Percentiles rank a stretch among this genome's conserved stretches.
These are phyloP conservation scores for Bombyx huttoni DNA, from an alignment of 2,888 invertebrate genomes.

Conservation along the genomic window DNA sequence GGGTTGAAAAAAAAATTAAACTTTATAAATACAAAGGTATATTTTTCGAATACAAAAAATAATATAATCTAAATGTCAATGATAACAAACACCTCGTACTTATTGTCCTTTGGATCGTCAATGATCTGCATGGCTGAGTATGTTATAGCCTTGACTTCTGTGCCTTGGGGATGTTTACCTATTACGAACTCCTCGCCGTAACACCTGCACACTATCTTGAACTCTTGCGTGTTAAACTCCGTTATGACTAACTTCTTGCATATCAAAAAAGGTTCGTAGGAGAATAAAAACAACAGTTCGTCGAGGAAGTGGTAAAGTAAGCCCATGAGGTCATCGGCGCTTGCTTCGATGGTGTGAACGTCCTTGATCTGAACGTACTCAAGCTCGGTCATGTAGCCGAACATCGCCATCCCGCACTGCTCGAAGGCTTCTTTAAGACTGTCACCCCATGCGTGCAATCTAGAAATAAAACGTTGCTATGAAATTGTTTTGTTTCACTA, in stretches of 20 bases:
- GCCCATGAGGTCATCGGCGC: constrained; percentile 89
- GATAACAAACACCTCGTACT: constrained; percentile 95
- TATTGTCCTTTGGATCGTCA: constrained; percentile 77
- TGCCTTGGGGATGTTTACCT: constrained; percentile 95
- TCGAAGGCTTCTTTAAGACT: constrained; percentile 92
- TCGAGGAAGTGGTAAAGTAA: constrained; percentile 94
- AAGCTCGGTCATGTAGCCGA: constrained; percentile 96
- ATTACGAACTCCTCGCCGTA: constrained; percentile 96
- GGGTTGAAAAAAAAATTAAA: too few species aligned
- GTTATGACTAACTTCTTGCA: constrained; percentile 89
- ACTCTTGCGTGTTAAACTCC: constrained; percentile 87
- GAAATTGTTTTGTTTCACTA: too few species aligned
- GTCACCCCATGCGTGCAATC: constrained; percentile 94
- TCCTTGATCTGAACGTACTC: constrained; percentile 85
- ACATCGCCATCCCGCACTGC: constrained; percentile 96
- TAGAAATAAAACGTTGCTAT: constrained; percentile 24
- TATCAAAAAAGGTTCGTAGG: constrained; percentile 91
- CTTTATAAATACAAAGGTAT: not conserved
- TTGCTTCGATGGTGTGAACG: constrained; percentile 86
- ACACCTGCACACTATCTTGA: constrained; percentile 83
- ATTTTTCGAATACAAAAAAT: not conserved
- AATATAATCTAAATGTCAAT: constrained; percentile 85
- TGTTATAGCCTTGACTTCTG: constrained; percentile 99
- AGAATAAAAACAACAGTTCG: constrained; percentile 93
- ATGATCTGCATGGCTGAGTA: constrained; percentile 98